A percentile compares a stretch with the other conserved stretches of the same genome.
phyloP scores from a whole-genome alignment of 2,113 vertebrate genomes.

The Pipa parva region DNA sequence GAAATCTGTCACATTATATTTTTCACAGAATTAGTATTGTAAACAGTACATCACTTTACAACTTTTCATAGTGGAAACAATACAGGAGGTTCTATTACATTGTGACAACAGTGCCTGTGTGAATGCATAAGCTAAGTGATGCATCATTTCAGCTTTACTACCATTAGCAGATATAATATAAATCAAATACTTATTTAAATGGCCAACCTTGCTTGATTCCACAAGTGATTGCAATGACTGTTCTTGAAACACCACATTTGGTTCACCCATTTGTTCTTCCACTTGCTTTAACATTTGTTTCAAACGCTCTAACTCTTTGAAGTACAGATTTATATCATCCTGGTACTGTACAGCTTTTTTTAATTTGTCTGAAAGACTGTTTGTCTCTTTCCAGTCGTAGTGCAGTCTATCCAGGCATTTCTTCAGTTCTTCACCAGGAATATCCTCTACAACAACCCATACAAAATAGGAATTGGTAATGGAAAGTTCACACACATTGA shows the following conservation, averaged over 20 bases:
- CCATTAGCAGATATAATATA: no score
- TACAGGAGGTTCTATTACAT: no score
- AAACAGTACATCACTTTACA: no score
- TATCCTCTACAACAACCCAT: slow-evolving; percentile 60
- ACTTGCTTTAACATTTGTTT: slow-evolving; percentile 63
- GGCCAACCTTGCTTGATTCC: slow-evolving; percentile 73
- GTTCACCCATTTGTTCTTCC: slow-evolving; percentile 63
- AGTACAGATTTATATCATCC: slow-evolving; percentile 65
- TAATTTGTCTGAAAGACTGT: slow-evolving; percentile 64
- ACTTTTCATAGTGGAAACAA: no score
- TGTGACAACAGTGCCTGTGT: no score
- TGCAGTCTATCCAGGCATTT: slow-evolving; percentile 58
- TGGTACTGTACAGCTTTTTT: slow-evolving; percentile 65
- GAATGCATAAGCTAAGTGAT: no score
- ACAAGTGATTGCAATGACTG: slow-evolving; percentile 52
- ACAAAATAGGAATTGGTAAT: background rate
- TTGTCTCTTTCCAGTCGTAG: slow-evolving; percentile 67
- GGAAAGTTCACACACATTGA: background rate
- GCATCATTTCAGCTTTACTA: no score
- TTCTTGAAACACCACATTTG: slow-evolving; percentile 40
- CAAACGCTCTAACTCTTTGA: slow-evolving; percentile 65
- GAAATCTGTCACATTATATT: no score
- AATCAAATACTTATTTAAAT: background rate
- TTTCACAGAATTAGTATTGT: no score
- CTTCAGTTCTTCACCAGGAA: slow-evolving; percentile 58